Evolutionary conservation across 2,888 invertebrate genomes (phyloP).

Genomic region (Tipula helvola): DNA sequence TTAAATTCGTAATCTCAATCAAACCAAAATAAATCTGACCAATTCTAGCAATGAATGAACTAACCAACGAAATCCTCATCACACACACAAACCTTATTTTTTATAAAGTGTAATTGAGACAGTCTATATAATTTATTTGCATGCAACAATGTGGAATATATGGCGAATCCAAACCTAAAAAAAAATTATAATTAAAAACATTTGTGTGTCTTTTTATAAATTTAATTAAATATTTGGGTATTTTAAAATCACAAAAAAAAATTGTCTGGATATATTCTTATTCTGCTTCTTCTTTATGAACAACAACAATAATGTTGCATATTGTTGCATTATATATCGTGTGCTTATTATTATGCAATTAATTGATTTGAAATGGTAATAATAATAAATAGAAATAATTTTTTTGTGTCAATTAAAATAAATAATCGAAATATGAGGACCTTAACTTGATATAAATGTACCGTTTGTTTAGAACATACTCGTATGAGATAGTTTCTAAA

Average conservation of each 20-base stretch:
- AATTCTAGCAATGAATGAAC: too few species aligned
- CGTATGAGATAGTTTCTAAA: too few species aligned
- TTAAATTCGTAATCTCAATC: too few species aligned
- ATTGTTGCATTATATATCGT: neutral
- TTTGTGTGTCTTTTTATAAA: neutral
- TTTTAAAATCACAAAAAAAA: neutral
- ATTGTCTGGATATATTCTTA: neutral
- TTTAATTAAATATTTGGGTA: constrained; percentile 4
- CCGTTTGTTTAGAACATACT: too few species aligned
- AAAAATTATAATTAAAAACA: neutral
- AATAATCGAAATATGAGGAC: neutral
- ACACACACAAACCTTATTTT: neutral
- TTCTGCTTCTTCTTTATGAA: neutral
- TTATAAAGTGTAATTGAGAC: neutral
- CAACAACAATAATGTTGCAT: neutral
- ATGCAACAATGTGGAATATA: neutral
- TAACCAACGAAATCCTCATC: neutral
- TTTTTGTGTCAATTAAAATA: neutral
- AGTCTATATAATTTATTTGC: neutral
- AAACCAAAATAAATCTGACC: too few species aligned
- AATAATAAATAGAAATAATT: neutral
- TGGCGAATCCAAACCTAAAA: neutral
- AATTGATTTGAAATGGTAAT: neutral
- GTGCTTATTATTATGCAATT: neutral
- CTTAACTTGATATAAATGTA: too few species aligned